A percentile compares a stretch with the other conserved stretches of the same genome.
These are phyloP conservation scores for Dasyprocta punctata DNA, from an alignment of 2,113 vertebrate genomes.

Conservation along the genomic window DNA sequence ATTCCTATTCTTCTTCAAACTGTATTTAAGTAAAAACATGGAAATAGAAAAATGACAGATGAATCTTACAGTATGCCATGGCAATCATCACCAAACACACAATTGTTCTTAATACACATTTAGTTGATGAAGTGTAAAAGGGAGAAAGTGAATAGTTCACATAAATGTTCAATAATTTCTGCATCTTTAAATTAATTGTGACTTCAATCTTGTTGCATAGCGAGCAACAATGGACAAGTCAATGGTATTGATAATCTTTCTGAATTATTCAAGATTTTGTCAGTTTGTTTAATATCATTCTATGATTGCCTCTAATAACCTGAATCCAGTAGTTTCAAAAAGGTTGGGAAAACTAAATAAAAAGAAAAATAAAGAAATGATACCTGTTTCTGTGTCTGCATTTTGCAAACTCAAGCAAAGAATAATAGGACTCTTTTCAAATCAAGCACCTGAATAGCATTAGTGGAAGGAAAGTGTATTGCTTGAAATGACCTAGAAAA, in stretches of 20 bases:
- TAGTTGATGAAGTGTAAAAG: not conserved
- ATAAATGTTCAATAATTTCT: not conserved
- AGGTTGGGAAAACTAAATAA: conserved; percentile 51
- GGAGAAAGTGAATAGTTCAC: not conserved
- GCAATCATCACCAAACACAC: not conserved
- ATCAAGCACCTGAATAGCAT: conserved; percentile 34
- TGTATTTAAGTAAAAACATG: not conserved
- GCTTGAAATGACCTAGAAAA: conserved; percentile 42
- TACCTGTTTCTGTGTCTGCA: conserved; percentile 43
- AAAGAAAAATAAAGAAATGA: conserved; percentile 15
- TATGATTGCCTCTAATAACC: conserved; percentile 55
- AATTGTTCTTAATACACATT: not conserved
- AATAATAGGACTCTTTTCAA: conserved; percentile 54
- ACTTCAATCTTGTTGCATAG: not conserved
- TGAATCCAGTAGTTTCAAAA: conserved; percentile 59
- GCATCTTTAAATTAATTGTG: conserved; percentile 24
- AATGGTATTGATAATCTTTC: not conserved
- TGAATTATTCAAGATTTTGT: not conserved
- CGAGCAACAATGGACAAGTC: not conserved
- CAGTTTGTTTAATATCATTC: conserved; percentile 45
- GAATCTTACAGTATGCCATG: not conserved
- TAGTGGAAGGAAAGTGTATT: conserved; percentile 54
- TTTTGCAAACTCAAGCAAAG: conserved; percentile 54
- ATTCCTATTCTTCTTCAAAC: not conserved
- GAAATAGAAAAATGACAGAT: not conserved